Evolutionary conservation across 2,797 vertebrate species (phyloP), one percentile per base, ranked within the genome.

Genomic region (Aselliscus stoliczkanus): DNA sequence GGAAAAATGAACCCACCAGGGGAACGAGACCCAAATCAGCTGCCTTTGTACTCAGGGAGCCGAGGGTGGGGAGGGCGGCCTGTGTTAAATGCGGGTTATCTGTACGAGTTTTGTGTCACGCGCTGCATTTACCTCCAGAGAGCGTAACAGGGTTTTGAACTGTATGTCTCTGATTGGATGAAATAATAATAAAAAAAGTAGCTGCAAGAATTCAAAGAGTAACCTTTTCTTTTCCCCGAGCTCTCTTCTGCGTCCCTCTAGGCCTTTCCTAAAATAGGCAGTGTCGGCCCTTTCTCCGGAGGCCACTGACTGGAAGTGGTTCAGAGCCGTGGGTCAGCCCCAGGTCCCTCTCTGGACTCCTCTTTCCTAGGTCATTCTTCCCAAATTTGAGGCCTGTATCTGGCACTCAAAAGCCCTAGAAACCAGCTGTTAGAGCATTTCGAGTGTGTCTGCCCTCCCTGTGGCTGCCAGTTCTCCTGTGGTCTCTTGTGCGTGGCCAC

Each of bases 361-460:
- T 86, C 39, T 96, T 94, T 92, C 81, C 80, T 21, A 60, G 92
- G 64, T 90, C 85, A 75, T 81, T 94, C 96, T 79, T 69, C 83
- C 83, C 90, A 95, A 91, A 65, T 88, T 79, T 62, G 60, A 83
- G 90, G 65, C 52, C n/a, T 94, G 94, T 79, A 56, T 83, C 82
- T 72, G 83, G 56, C 42, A n/a, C 34, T 77, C 50, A 0, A 25
- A 79, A 44, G n/a, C 82, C 65, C 83, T 88, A 31, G 72, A 64
- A 90, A 79, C 39, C 18, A 29, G 27, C 88, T 90, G 29, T 90
- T 91, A 64, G 25, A 44, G 2, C 79, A 25, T 34, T 8, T 31
- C 72, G n/a, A 72, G 50, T 54, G 50, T 54, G 81, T 76, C 90
- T 95, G 96, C 90, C 82, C 90, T 81, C 95, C 87, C 94, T 92